Evolutionary conservation across 2,797 vertebrate species (phyloP), one percentile per base, ranked within the genome.

Genomic region (Acrossocheilus wenchowensis): DNA sequence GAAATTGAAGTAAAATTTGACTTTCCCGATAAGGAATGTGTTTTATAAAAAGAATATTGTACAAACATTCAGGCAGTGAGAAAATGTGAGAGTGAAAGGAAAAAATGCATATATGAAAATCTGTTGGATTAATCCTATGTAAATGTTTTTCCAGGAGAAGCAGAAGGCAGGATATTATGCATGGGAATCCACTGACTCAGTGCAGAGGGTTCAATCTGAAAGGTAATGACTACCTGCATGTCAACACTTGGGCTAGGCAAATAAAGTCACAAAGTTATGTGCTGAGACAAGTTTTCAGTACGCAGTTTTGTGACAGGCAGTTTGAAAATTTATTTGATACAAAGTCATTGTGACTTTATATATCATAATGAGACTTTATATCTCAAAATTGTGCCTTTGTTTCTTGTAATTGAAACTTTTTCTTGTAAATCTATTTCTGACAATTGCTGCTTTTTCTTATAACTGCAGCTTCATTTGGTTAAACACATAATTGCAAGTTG

Each of bases 131-230:
- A n/a, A 82, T 78, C 23, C 54, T n/a, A 15, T 75, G 39, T 50
- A 82, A 78, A 86, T 75, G 19, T 86, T 80, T 57, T 88, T 78
- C 81, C 60, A 99, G 98, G 95, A 97, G 98, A 90, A 99, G 97
- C 94, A 96, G 98, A 85, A 96, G 98, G 92, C 98, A 99, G 94
- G 98, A 99, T 0, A 95, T 99, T 80, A 97, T 97, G 92, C 96
- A 99, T 83, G 98, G 98, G 89, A 99, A 99, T 90, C 98, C 98
- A 81, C 93, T 99, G 92, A 99, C 98, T 71, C 98, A 99, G 68
- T 99, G 98, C 91, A 93, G 97, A 93, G 98, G 98, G 88, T 99
- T 99, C 95, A 99, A 99, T 90, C 95, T 99, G 17, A 99, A 99
- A 97, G 98, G 98, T 99, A 96, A 84, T 68, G 48, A 71, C 48